phyloP scores from a whole-genome alignment of 2,888 invertebrate species.

The Rhingia campestris region DNA sequence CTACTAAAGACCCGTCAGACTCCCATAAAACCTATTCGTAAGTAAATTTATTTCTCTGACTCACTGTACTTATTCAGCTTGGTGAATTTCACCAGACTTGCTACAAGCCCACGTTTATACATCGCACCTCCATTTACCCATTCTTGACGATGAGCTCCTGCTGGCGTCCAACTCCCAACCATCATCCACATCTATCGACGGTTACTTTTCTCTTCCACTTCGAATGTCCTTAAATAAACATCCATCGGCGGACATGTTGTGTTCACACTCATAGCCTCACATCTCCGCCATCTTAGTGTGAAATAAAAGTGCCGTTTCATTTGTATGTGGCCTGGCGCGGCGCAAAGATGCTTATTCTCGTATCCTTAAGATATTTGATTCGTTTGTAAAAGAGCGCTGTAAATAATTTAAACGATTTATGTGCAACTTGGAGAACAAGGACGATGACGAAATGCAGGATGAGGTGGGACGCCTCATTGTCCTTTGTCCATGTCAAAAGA shows the following conservation, averaged over 20 bases:
- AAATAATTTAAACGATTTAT: conserved; percentile 68
- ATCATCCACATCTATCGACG: conserved; percentile 45
- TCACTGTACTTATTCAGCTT: conserved; percentile 45
- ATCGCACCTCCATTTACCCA: conserved; percentile 43
- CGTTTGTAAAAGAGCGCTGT: conserved; percentile 62
- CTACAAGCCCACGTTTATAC: conserved; percentile 37
- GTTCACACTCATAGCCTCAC: conserved; percentile 26
- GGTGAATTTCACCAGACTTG: conserved; percentile 32
- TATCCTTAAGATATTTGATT: conserved; percentile 57
- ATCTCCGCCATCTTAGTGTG: conserved; percentile 55
- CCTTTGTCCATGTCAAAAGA: conserved; percentile 66
- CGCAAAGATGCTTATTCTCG: conserved; percentile 30
- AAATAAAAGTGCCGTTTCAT: conserved; percentile 72
- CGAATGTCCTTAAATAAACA: conserved; percentile 72
- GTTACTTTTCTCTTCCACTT: conserved; percentile 64
- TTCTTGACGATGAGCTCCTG: conserved; percentile 25
- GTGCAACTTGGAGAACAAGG: conserved; percentile 21
- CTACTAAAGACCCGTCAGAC: too few species aligned
- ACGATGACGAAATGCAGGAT: background rate
- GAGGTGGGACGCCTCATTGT: conserved; percentile 30
- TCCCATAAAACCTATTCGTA: too few species aligned
- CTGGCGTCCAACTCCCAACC: background rate
- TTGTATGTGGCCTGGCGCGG: conserved; percentile 31
- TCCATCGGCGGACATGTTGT: conserved; percentile 61
- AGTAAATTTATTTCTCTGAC: background rate